These are phyloP conservation scores for Choristoneura rosaceana DNA, from an alignment of 2,888 invertebrate species.

Conservation along the genomic window DNA sequence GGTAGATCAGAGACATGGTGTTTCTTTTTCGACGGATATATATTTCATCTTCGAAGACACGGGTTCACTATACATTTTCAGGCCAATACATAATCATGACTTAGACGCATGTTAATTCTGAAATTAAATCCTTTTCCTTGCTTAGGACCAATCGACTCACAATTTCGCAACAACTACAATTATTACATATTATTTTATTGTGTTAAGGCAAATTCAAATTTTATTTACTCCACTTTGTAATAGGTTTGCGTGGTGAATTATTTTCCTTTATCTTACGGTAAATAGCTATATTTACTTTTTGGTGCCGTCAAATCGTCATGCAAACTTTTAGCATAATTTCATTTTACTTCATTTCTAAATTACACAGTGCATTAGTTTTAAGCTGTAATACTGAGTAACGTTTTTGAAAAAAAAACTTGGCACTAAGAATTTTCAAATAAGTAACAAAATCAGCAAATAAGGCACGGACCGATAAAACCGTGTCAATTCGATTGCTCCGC, in stretches of 20 bases:
- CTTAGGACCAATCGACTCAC: too few relatives aligned
- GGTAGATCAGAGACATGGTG: neutral
- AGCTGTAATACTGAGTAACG: too few relatives aligned
- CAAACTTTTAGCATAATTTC: too few relatives aligned
- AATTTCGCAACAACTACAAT: too few relatives aligned
- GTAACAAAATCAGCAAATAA: slow-evolving; percentile 40
- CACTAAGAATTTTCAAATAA: slow-evolving; percentile 29
- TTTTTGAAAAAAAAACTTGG: too few relatives aligned
- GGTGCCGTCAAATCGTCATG: too few relatives aligned
- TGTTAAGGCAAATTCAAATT: neutral
- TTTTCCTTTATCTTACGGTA: neutral
- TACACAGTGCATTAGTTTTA: too few relatives aligned
- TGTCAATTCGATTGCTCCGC: slow-evolving; percentile 42
- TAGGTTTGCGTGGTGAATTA: neutral
- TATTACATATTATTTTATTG: neutral
- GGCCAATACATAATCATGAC: too few relatives aligned
- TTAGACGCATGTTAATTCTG: too few relatives aligned
- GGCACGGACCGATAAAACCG: slow-evolving; percentile 35
- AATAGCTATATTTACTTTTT: neutral
- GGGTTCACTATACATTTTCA: neutral
- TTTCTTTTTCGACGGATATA: neutral
- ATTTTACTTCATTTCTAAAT: too few relatives aligned
- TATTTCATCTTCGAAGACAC: neutral
- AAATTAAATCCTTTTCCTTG: too few relatives aligned
- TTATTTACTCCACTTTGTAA: neutral